These are phyloP conservation scores for Genyomyrus donnyi DNA, from an alignment of 2,113 vertebrate genomes.

Conservation along the genomic window DNA sequence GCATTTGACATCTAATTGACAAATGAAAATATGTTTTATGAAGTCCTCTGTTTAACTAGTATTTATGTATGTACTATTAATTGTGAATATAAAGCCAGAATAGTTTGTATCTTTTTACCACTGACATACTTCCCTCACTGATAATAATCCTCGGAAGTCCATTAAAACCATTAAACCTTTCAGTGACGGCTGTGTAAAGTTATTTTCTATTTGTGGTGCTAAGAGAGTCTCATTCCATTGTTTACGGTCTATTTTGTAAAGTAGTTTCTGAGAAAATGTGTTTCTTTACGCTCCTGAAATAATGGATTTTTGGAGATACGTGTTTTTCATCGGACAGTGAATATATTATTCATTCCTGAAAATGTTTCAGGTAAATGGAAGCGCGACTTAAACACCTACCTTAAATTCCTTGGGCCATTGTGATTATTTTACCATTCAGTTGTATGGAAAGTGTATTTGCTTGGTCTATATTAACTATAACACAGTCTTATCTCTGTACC, in stretches of 20 bases:
- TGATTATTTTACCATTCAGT: neutral
- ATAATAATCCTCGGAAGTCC: neutral
- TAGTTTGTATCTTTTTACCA: neutral
- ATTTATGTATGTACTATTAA: neutral
- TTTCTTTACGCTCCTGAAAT: neutral
- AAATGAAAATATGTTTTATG: neutral
- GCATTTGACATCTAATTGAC: neutral
- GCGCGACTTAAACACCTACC: neutral
- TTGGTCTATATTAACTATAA: neutral
- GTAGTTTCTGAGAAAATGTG: neutral
- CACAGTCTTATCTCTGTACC: neutral
- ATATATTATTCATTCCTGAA: neutral
- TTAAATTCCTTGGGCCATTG: neutral
- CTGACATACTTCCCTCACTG: neutral
- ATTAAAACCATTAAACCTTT: neutral
- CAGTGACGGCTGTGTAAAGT: neutral
- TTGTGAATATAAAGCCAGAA: neutral
- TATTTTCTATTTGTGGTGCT: neutral
- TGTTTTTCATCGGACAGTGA: neutral
- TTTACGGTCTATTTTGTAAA: neutral
- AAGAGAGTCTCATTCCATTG: neutral
- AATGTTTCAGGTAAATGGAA: neutral
- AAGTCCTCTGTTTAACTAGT: neutral
- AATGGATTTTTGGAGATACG: neutral
- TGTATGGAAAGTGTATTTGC: neutral